Evolutionary conservation across 2,113 vertebrate species (phyloP), one percentile per base, ranked within the genome.

Genomic region (Cyprinus carpio): DNA sequence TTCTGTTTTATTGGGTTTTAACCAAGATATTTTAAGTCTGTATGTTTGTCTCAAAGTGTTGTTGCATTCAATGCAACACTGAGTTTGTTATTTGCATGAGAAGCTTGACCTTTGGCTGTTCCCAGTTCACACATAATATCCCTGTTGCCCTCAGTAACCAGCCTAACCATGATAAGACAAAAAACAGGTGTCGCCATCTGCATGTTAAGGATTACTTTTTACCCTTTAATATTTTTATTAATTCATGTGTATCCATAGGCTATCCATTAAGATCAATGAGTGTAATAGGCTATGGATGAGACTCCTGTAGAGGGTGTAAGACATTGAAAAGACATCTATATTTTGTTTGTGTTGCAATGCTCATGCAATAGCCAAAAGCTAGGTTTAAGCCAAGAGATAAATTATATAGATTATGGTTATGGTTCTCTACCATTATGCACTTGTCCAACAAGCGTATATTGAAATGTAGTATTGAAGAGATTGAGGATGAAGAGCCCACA

Each of bases 91-190:
- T 89, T 54, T 71, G 82, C 71, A 29, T 78, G 58, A 51, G 13
- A 49, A n/a, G 51, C 72, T 83, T 87, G 87, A 76, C 80, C 83
- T 87, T 87, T 87, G 76, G 64, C 37, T 34, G 9, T 75, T n/a
- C 20, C 29, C 20, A 67, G 6, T 29, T 27, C 64, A 58, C 31
- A 74, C 54, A 86, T 46, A 86, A 56, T 83, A 9, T 1, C 69
- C 69, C 34, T 3, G 72, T 81, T 74, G 60, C 54, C 75, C 40
- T 75, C 75, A 67, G 85, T 88, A 76, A 86, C 76, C 76, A 84
- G 25, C 54, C 31, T 29, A 34, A 75, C 79, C n/a, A 13, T 9
- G 23, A 15, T 62, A 34, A 60, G 49, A 43, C 43, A 81, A 58
- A 31, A 81, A 74, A 71, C 27, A 29, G 51, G 11, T 60, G 54